phyloP scores from a whole-genome alignment of 2,797 vertebrate species.

The Tinamus major region DNA sequence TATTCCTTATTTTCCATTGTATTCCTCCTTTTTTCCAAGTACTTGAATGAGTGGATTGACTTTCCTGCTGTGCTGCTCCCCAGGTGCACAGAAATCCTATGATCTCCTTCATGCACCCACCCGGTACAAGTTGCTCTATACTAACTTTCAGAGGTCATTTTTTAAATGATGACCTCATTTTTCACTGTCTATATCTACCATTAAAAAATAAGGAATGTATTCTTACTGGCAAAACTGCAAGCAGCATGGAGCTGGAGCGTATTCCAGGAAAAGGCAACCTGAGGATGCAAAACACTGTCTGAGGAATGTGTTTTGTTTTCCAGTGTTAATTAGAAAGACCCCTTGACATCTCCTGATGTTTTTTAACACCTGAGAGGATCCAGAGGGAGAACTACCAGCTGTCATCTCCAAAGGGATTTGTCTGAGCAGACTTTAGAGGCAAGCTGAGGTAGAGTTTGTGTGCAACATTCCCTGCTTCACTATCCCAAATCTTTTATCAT shows the following conservation, averaged over 20 bases:
- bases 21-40: neutral
- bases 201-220: neutral
- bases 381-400: neutral
- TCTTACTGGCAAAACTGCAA: neutral
- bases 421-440: neutral
- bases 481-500: neutral
- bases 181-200: neutral
- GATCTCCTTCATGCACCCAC: neutral
- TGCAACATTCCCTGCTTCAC: neutral
- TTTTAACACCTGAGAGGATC: neutral
- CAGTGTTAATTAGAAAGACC: neutral
- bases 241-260: neutral
- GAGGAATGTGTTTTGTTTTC: neutral
- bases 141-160: neutral
- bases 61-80: neutral
- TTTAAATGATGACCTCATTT: neutral
- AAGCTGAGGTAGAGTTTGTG: neutral
- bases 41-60: neutral
- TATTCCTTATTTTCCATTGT: neutral
- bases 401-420: neutral
- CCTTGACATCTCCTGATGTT: neutral
- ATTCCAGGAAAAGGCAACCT: neutral
- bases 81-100: neutral
- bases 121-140: neutral
- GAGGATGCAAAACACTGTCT: neutral